Evolutionary conservation across 2,888 invertebrate species (phyloP).

Genomic region (Sisyra nigra): DNA sequence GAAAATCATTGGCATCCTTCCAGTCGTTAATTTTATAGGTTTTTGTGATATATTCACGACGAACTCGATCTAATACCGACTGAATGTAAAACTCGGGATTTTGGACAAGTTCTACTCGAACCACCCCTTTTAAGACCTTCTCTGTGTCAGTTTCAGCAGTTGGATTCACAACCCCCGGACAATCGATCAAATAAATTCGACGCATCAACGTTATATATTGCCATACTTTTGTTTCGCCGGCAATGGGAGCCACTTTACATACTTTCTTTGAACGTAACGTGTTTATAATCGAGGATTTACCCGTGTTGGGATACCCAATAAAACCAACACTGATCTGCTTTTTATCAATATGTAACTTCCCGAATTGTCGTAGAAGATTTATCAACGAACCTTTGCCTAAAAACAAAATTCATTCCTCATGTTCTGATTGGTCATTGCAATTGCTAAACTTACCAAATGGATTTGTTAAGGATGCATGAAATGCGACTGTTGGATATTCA

Average conservation of each 20-base stretch:
- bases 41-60: constrained; percentile 73
- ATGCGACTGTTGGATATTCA: constrained; percentile 95
- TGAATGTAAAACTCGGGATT: constrained; percentile 91
- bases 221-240: constrained; percentile 97
- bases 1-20: constrained; percentile 69
- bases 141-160: constrained; percentile 90
- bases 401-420: too few species aligned
- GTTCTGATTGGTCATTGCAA: too few species aligned
- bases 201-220: constrained; percentile 98
- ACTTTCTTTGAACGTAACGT: constrained; percentile 92
- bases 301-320: constrained; percentile 98
- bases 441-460: constrained; percentile 87
- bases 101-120: constrained; percentile 85
- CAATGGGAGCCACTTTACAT: constrained; percentile 96
- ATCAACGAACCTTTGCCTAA: constrained; percentile 81
- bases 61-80: constrained; percentile 71
- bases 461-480: constrained; percentile 96
- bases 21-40: constrained; percentile 80
- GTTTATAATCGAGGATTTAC: constrained; percentile 97
- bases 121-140: constrained; percentile 93
- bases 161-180: constrained; percentile 97
- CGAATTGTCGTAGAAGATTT: constrained; percentile 88
- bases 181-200: constrained; percentile 93
- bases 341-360: constrained; percentile 84
- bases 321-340: constrained; percentile 98